These are phyloP conservation scores for Atherinomorus stipes DNA, from an alignment of 2,113 vertebrate genomes.

Conservation along the genomic window DNA sequence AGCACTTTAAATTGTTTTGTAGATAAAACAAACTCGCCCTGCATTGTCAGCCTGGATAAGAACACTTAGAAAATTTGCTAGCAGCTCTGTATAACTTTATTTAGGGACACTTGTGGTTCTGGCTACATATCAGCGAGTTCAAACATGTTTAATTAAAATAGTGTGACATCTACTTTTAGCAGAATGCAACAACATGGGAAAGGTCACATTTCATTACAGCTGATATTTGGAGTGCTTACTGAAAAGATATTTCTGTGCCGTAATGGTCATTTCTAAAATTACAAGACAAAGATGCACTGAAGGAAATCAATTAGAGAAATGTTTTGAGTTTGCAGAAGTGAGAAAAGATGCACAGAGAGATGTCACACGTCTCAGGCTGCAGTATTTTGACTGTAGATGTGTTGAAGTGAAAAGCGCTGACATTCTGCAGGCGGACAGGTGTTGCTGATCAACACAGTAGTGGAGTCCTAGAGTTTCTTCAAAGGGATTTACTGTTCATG, in stretches of 20 bases:
- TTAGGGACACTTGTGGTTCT: too few species aligned
- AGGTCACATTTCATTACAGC: neutral
- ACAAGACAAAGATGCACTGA: neutral
- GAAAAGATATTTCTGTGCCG: neutral
- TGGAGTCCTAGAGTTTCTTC: slow-evolving; percentile 38
- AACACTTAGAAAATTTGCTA: too few species aligned
- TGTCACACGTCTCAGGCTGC: neutral
- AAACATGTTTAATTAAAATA: too few species aligned
- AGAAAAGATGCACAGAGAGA: neutral
- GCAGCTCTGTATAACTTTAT: too few species aligned
- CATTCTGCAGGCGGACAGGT: slow-evolving; percentile 29
- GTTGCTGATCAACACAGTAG: slow-evolving; percentile 19
- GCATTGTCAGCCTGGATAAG: too few species aligned
- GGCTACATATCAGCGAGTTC: too few species aligned
- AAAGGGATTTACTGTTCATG: slow-evolving; percentile 29
- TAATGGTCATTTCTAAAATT: neutral
- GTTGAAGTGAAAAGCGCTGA: slow-evolving; percentile 31
- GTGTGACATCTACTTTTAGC: too few species aligned
- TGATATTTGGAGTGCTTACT: slow-evolving; percentile 2
- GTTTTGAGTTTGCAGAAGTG: slow-evolving; percentile 34
- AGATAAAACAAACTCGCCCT: too few species aligned
- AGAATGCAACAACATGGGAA: neutral
- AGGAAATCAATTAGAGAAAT: slow-evolving; percentile 26
- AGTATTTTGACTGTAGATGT: slow-evolving; percentile 9
- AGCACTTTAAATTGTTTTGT: too few species aligned